Base-by-base conservation (phyloP, 2,797 vertebrate genomes). In the Pipistrellus nathusii region DNA sequence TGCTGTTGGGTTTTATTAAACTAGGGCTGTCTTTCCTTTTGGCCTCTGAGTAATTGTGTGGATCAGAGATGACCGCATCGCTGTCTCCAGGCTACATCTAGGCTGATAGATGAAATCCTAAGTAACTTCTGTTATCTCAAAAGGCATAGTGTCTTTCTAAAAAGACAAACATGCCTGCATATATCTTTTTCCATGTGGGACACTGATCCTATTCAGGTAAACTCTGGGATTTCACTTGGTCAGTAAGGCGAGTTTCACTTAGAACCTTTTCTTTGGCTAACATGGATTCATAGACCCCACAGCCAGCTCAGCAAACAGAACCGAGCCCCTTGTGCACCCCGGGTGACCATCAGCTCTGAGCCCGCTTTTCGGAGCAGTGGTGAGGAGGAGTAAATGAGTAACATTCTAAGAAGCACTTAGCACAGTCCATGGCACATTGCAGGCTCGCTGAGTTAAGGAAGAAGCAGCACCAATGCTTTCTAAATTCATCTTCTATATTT, bases 1-100 rank as follows among this genome's bases (percentile, higher is more conserved):
- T 90, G 5, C 5, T 93, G 44, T 44, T 83, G 85, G 55, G 90
- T 92, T 89, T 94, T 95, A 94, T 84, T 90, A 95, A 96, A 83
- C 46, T 53, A 57, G 27, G 21, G 64, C 59, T 88, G 46, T 95
- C 82, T 96, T 85, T 94, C 88, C 80, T 95, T 76, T 90, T n/a
- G 25, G 51, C 83, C 66, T 88, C 72, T 57, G 89, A 95, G 87
- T 69, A 76, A 72, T 21, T 87, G 32, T 32, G 18, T 44, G 90
- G 55, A 57, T 88, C 15, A 1, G 75, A 88, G 75, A 85, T 62
- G 93, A 85, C 64, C 72, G n/a, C 41, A 73, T 62, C 53, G 21
- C 64, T 78, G 62, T 81, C 85, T 91, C 88, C 18, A 44, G 66
- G 85, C 71, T 69, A 76, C 64, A 8, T 59, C 82, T 46, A 27